Base-by-base conservation (phyloP, 2,888 invertebrate genomes). In the Drosophila prolongata region DNA sequence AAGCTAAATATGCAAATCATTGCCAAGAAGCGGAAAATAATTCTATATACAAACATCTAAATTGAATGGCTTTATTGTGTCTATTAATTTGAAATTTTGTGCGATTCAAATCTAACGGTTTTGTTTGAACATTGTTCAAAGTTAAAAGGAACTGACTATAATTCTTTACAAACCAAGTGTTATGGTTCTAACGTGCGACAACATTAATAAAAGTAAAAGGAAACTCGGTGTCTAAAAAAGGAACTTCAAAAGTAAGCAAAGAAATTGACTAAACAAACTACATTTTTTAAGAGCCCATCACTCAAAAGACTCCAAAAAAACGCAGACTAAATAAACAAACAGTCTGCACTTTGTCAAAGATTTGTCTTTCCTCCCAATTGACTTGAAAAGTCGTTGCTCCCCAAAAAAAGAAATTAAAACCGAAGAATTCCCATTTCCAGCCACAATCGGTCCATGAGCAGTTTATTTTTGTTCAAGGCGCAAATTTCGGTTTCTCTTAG, bases 401-500 rank as follows among this genome's bases (percentile, higher is more conserved):
- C 46, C 49, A 82, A 85, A 64, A 19, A 50, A 46, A 40, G 46
- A 66, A 53, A 47, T 46, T 40, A 53, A 66, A 40, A 53, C 66
- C 53, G 13, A 66, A 53, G 46, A 66, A 67, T 68, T 49, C 24
- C 56, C 67, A 38, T 68, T 49, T 57, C 62, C 72, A 72, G 72
- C 38, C 50, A 44, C 50, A 54, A 27, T 57, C 30, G 47, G 54
- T 61, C 54, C 50, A 55, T 50, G 44, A 57, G 57, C 38, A 59
- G 54, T 61, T 79, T 87, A 83, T 83, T 83, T 87, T 87, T 71
- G 77, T 75, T 19, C 42, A 58, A 76, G 71, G 43, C 76, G 67
- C 84, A 57, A 80, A 71, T 68, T 75, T 65, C 38, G 58, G 47
- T 34, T 52, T 54, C 37, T 60, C 61, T 50, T 69, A 57, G 59